Evolutionary conservation across 2,888 invertebrate species (phyloP).

Genomic region (Amphipyra tragopoginis): DNA sequence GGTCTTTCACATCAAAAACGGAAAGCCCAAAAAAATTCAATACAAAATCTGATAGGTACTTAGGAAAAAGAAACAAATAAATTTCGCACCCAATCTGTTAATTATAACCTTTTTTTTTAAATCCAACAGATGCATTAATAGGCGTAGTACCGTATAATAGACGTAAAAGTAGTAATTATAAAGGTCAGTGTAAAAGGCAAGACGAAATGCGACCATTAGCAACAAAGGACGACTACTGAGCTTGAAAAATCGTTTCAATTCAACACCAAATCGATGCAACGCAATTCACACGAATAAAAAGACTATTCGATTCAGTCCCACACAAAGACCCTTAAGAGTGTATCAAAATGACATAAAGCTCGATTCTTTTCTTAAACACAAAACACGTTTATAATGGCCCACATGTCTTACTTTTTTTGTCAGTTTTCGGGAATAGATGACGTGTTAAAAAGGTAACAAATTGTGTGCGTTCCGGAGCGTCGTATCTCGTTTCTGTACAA

Average conservation of each 20-base stretch:
- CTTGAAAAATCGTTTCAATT: slow-evolving; percentile 89
- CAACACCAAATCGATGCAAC: slow-evolving; percentile 79
- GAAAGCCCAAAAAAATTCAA: too few relatives aligned
- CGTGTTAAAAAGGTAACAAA: slow-evolving; percentile 88
- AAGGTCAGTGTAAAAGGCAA: slow-evolving; percentile 71
- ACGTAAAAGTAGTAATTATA: slow-evolving; percentile 76
- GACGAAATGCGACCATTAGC: slow-evolving; percentile 76
- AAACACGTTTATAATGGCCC: slow-evolving; percentile 85
- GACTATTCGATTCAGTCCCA: slow-evolving; percentile 74
- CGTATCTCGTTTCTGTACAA: slow-evolving; percentile 74
- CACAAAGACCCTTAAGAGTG: slow-evolving; percentile 86
- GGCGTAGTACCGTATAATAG: slow-evolving; percentile 62
- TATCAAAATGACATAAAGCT: slow-evolving; percentile 90
- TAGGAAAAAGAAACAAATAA: slow-evolving; percentile 7
- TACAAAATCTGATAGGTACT: too few relatives aligned
- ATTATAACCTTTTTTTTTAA: slow-evolving; percentile 38
- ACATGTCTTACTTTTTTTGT: slow-evolving; percentile 80
- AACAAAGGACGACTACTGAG: slow-evolving; percentile 87
- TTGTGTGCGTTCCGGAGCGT: slow-evolving; percentile 67
- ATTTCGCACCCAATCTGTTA: slow-evolving; percentile 28
- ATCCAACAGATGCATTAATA: slow-evolving; percentile 57
- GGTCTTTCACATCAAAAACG: too few relatives aligned
- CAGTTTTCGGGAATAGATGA: slow-evolving; percentile 85
- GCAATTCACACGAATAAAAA: slow-evolving; percentile 83
- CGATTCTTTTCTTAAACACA: slow-evolving; percentile 77